Base-by-base conservation (phyloP, 2,888 invertebrate species). In the Gandaritis pyraliata region DNA sequence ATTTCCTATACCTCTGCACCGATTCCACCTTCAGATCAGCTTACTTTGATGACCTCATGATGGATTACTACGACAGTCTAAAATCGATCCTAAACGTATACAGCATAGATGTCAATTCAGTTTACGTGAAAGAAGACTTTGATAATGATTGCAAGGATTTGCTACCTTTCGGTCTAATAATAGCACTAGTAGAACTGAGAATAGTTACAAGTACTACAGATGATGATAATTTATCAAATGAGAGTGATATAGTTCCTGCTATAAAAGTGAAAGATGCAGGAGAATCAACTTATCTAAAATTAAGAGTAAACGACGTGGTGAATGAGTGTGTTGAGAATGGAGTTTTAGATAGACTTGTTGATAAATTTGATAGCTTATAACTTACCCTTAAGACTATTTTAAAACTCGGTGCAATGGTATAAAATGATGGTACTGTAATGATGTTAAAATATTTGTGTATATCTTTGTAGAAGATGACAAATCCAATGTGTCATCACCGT, bases 1-100 rank as follows among this genome's bases (percentile, higher is more conserved):
- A 86, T 60, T 90, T 90, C 38, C 50, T 88, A 38, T 89, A 82
- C 56, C 70, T 88, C 1, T 82, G 86, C 56, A 90, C 90, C 0
- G 83, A 86, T 30, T 82, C 87, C 1, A 65, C 73, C 62, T 90
- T 88, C 65, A 82, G 90, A 82, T 74, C 73, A 59, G 66, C 82
- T 64, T 65, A 87, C 66, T 78, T 86, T 1, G 69, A 80, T 33
- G 68, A 75, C 1, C 70, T 90, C 2, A 77, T 81, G 70, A 66
- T 69, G 1, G 71, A 72, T 6, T 90, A 90, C 63, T 86, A 88
- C 45, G 73, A 82, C 13, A 84, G 76, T 38, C 63, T 90, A 6
- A 77, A 73, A 67, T 64, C 72, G 16, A 83, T 82, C 55, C 70
- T 88, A 61, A 77, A 67, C 16, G 51, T 76, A 52, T 86, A 77